Evolutionary conservation across 2,888 invertebrate species (phyloP), one percentile per base, ranked within the genome.

Genomic region (Pandemis heparana): DNA sequence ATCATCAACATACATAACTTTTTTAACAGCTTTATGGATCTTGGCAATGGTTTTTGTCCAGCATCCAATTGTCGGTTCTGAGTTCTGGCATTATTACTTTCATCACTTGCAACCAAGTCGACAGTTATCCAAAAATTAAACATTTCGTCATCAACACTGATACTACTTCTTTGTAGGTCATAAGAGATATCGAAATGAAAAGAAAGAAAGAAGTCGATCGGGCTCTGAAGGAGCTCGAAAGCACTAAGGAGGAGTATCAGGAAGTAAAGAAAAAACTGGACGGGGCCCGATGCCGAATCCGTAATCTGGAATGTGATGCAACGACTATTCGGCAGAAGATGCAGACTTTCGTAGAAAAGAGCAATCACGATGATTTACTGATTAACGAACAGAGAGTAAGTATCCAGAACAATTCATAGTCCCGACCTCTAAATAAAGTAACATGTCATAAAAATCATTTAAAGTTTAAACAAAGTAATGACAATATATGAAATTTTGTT

Each of bases 241-340:
- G 83, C 0, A 81, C 96, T 0, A 96, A 95, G 82, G 83, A 87
- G 3, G 95, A 95, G 43, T 89, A 96, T 75, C 95, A 95, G 38
- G 95, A 95, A 0, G 84, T 95, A 7, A 96, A 95, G 78, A 95
- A 92, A 75, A 97, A 96, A 83, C 83, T 96, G 1, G 96, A 96
- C n/a, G 96, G 95, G 0, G 89, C 95, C 0, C 96, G 95, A 84
- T 96, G 97, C 43, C 95, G 97, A 79, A 95, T 96, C 74, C 95
- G 95, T 82, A 96, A 96, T 67, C 87, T 97, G 32, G 96, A 96
- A 80, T 95, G 95, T 72, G 97, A 97, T 75, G 85, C 95, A 14
- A 90, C 90, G 0, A 91, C 90, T 0, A 88, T 95, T 43, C 96
- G 96, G 82, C 93, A 95, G 48, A 96, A 96, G 79, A 91, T 96